phyloP scores from a whole-genome alignment of 2,888 invertebrate species.

The Lysandra coridon region DNA sequence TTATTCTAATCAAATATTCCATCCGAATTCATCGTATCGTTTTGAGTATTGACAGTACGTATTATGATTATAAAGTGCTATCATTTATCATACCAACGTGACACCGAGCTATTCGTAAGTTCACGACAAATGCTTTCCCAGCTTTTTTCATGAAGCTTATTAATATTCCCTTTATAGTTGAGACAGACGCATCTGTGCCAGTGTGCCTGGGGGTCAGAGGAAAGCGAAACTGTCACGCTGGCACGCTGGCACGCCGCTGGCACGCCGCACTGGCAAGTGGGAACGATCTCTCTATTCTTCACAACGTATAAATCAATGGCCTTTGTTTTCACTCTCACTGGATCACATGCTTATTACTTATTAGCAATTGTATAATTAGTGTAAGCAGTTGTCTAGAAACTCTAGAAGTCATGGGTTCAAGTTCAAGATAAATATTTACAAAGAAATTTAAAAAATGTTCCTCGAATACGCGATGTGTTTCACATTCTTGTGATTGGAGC shows the following conservation, averaged over 20 bases:
- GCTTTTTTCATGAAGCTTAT: neutral
- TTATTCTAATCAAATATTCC: neutral
- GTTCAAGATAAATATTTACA: neutral
- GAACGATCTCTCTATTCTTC: neutral
- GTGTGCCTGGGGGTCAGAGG: neutral
- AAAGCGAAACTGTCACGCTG: constrained; percentile 13
- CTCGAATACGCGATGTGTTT: too few species aligned
- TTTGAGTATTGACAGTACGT: neutral
- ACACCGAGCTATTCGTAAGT: neutral
- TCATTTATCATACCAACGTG: neutral
- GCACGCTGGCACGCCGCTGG: neutral
- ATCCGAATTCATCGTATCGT: neutral
- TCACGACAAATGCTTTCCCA: neutral
- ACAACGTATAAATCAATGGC: neutral
- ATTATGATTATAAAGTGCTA: neutral
- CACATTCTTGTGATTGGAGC: too few species aligned
- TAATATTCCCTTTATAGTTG: neutral
- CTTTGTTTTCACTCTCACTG: constrained; percentile 13
- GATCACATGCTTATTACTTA: neutral
- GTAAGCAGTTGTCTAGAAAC: neutral
- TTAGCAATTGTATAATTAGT: neutral
- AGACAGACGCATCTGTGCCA: neutral
- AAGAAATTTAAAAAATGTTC: too few species aligned
- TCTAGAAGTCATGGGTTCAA: neutral
- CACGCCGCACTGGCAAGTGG: neutral